Base-by-base conservation (phyloP, 37 sponge, comb jelly and placozoan genomes). In the Chondrilla cf. caribensis region DNA sequence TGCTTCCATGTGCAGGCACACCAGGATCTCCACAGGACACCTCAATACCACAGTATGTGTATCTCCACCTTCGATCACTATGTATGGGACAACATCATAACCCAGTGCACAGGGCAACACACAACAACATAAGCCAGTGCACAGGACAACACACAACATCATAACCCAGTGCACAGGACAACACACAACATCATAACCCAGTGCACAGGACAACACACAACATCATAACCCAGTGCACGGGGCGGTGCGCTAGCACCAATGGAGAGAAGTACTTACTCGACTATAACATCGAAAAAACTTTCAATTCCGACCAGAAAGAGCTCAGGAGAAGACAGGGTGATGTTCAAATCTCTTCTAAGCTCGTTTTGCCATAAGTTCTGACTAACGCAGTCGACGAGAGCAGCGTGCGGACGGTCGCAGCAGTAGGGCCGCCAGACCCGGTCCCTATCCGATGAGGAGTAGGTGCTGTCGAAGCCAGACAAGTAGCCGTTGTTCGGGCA, bases 41-140 rank as follows among this genome's bases (percentile, higher is more conserved):
- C 87, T 93, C 80, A 60, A 93, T 19, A 54, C 86, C 60, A 77
- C 93, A 93, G 8, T 58, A 71, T 8, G 32, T 79, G 57, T 58
- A 93, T 54, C 93, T 79, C 87, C 87, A 93, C 40, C 90, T 70
- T 78, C 93, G 85, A 86, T 93, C 93, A 73, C 87, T 89, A 80
- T 44, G 25, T 0, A 0, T 6, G 42, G 44, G 25, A 73, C 43
- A 15, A 18, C 3, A 28, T 17, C 31, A 17, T 17, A 35, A n/a
- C n/a, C n/a, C n/a, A n/a, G n/a, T 31, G 15, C 29, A 62, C 64
- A 62, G 18, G 15, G 18, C 6, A 6, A 29, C 25, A 29, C 64
- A 29, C 64, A 62, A 62, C 6, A 62, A 47, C 51, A 47, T 11
- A 47, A 54, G 43, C 2, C 28, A 28, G 40, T 2, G 22, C 35